Percentiles rank a stretch among this genome's conserved stretches.
These are phyloP conservation scores for Porites lutea DNA, from an alignment of 64 coral and sea anemone species.

Conservation along the genomic window DNA sequence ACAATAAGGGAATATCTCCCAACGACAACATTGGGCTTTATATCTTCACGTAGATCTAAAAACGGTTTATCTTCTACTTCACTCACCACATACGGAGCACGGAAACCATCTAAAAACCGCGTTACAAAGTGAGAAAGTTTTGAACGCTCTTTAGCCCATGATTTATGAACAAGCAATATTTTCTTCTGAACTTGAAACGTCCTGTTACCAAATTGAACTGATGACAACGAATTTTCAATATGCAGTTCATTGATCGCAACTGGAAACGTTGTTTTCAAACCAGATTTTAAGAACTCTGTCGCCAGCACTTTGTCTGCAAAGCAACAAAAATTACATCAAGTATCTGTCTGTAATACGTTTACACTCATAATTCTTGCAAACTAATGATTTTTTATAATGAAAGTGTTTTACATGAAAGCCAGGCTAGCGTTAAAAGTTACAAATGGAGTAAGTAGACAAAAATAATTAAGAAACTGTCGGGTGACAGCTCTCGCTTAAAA, in stretches of 20 bases:
- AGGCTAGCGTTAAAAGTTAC: too few relatives aligned
- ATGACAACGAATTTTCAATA: neutral
- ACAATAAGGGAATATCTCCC: slow-evolving; percentile 88
- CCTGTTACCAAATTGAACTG: slow-evolving; percentile 39
- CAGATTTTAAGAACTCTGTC: slow-evolving; percentile 8
- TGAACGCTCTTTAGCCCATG: slow-evolving; percentile 75
- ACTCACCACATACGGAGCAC: slow-evolving; percentile 75
- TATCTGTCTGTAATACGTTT: too few relatives aligned
- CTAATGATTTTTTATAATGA: too few relatives aligned
- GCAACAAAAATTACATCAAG: neutral
- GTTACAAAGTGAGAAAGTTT: slow-evolving; percentile 87
- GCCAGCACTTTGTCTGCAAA: neutral
- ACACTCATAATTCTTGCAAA: too few relatives aligned
- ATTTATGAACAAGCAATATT: slow-evolving; percentile 72
- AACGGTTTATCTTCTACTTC: slow-evolving; percentile 75
- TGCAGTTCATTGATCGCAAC: neutral
- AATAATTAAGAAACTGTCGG: too few relatives aligned
- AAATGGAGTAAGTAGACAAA: too few relatives aligned
- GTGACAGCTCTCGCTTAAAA: too few relatives aligned
- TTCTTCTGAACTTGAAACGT: slow-evolving; percentile 77
- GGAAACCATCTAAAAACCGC: slow-evolving; percentile 82
- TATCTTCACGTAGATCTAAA: slow-evolving; percentile 70
- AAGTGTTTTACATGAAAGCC: too few relatives aligned
- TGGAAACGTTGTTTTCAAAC: neutral
- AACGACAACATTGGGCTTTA: slow-evolving; percentile 39